These are phyloP conservation scores for Glaucidium brasilianum DNA, from an alignment of 2,113 vertebrate genomes.

Conservation along the genomic window DNA sequence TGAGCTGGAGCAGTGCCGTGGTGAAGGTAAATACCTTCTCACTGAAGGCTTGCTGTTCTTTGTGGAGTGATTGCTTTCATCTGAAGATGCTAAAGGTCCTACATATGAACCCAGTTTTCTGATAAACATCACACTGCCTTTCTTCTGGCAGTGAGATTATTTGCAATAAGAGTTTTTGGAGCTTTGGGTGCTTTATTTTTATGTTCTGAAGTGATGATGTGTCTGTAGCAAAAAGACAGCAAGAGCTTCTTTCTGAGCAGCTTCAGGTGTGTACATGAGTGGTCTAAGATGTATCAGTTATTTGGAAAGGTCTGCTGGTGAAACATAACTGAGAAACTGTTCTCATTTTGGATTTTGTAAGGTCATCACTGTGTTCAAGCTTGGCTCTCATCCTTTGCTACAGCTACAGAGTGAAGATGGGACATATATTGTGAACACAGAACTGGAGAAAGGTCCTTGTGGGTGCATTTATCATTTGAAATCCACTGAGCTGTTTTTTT, in stretches of 20 bases:
- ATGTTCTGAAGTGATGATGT: neutral
- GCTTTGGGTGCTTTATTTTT: neutral
- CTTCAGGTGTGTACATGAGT: neutral
- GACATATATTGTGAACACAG: neutral
- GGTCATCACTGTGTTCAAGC: neutral
- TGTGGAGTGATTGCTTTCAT: neutral
- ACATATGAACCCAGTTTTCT: neutral
- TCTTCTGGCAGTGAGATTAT: slow-evolving; percentile 25
- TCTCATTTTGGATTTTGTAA: neutral
- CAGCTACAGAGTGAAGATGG: neutral
- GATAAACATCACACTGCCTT: neutral
- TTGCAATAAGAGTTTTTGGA: slow-evolving; percentile 1
- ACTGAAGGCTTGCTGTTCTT: neutral
- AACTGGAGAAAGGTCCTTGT: neutral
- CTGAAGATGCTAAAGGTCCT: neutral
- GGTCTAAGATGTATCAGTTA: neutral
- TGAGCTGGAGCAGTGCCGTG: neutral
- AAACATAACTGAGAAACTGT: neutral
- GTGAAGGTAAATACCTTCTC: neutral
- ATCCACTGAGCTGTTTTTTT: neutral
- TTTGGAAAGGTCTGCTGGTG: slow-evolving; percentile 25
- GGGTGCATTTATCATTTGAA: neutral
- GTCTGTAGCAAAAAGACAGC: neutral
- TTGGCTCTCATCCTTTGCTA: neutral
- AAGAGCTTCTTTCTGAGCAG: neutral